phyloP scores from a whole-genome alignment of 2,888 invertebrate genomes.

The Nysson spinosus region DNA sequence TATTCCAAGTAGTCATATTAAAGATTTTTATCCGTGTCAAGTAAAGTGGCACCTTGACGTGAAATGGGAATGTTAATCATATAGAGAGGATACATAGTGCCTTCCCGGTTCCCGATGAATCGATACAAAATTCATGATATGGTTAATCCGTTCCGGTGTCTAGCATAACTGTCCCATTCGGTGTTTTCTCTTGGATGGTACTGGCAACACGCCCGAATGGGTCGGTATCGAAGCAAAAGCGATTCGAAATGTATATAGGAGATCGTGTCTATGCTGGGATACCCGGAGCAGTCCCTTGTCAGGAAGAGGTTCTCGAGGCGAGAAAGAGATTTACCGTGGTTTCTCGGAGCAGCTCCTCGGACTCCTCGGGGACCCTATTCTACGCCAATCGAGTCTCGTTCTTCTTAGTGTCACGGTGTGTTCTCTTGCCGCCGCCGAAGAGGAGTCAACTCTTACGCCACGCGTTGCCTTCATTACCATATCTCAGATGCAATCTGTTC shows the following conservation, averaged over 20 bases:
- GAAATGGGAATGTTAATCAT: neutral
- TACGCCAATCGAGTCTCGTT: slow-evolving; percentile 71
- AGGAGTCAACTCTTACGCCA: slow-evolving; percentile 70
- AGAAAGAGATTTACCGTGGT: slow-evolving; percentile 73
- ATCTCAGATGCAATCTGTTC: slow-evolving; percentile 76
- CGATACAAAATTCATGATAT: neutral
- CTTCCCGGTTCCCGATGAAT: neutral
- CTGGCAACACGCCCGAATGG: slow-evolving; percentile 20
- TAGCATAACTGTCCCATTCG: slow-evolving; percentile 6
- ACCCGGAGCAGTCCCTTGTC: slow-evolving; percentile 56
- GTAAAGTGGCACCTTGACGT: neutral
- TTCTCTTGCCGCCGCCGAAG: slow-evolving; percentile 53
- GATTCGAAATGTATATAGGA: slow-evolving; percentile 43
- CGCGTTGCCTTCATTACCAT: slow-evolving; percentile 76
- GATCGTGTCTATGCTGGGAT: slow-evolving; percentile 50
- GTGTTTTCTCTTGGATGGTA: slow-evolving; percentile 14
- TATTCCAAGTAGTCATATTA: neutral
- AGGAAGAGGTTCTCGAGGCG: slow-evolving; percentile 69
- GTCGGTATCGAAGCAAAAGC: slow-evolving; percentile 10
- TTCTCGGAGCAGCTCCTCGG: slow-evolving; percentile 52
- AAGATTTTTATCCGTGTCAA: neutral
- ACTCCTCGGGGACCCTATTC: slow-evolving; percentile 67
- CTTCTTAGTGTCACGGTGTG: slow-evolving; percentile 73
- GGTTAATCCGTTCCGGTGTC: neutral
- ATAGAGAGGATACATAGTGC: neutral